These are phyloP conservation scores for Pelmatolapia mariae DNA, from an alignment of 2,113 vertebrate species.

Conservation along the genomic window DNA sequence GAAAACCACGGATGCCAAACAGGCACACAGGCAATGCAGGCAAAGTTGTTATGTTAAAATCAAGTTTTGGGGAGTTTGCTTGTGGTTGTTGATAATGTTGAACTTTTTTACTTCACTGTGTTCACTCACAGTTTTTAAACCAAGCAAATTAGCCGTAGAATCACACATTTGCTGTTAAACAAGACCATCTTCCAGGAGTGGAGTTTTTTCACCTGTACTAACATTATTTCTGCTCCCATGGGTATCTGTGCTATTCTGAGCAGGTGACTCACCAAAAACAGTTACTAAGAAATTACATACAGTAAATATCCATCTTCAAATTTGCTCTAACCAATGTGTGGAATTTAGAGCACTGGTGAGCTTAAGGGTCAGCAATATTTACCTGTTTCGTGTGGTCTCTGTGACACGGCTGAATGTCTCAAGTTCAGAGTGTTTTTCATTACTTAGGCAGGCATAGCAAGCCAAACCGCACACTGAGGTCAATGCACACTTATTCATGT, in stretches of 20 bases:
- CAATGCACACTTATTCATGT: neutral
- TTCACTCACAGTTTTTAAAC: neutral
- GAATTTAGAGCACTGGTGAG: slow-evolving; percentile 54
- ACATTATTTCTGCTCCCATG: neutral
- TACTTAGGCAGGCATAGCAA: neutral
- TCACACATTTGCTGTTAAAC: neutral
- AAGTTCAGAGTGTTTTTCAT: neutral
- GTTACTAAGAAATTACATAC: slow-evolving; percentile 19
- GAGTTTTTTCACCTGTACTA: neutral
- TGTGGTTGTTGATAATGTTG: neutral
- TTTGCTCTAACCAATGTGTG: slow-evolving; percentile 44
- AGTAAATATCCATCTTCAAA: slow-evolving; percentile 52
- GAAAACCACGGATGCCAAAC: neutral
- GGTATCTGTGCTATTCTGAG: neutral
- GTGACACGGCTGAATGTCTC: neutral
- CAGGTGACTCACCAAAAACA: neutral
- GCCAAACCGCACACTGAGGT: neutral
- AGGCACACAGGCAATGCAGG: neutral
- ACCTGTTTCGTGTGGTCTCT: neutral
- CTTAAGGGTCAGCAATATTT: slow-evolving; percentile 19
- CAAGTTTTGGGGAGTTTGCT: neutral
- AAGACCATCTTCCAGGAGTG: neutral
- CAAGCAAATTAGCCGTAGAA: neutral
- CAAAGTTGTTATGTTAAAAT: neutral
- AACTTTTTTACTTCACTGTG: neutral